Percentiles rank a stretch among this genome's conserved stretches.
These are phyloP conservation scores for Colius striatus DNA, from an alignment of 2,113 vertebrate genomes.

Conservation along the genomic window DNA sequence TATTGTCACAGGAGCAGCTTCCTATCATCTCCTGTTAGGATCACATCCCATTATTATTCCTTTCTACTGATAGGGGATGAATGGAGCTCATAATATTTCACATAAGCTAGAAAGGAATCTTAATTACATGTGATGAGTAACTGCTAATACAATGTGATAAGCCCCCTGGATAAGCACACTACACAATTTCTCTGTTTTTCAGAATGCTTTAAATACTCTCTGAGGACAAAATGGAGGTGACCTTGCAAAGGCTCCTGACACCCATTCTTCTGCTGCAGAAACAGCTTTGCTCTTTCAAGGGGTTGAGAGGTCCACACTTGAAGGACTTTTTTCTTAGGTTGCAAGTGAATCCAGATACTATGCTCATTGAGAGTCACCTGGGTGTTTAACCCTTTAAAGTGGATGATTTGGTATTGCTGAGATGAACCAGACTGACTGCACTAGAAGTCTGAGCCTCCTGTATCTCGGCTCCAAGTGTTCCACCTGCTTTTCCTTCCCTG, in stretches of 20 bases:
- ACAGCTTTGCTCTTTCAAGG: background rate
- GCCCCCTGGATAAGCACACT: background rate
- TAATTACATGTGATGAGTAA: slow-evolving; percentile 61
- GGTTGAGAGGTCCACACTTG: background rate
- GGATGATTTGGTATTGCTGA: background rate
- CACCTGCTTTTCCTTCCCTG: background rate
- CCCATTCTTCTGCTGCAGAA: background rate
- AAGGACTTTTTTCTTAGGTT: background rate
- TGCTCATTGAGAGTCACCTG: background rate
- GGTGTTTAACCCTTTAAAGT: background rate
- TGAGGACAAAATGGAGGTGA: background rate
- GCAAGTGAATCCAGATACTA: background rate
- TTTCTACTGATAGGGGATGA: background rate
- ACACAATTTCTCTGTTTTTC: background rate
- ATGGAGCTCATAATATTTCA: slow-evolving; percentile 19
- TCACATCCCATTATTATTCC: slow-evolving; percentile 5
- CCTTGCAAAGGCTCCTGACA: background rate
- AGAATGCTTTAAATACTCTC: background rate
- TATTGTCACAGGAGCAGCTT: background rate
- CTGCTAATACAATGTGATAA: slow-evolving; percentile 49
- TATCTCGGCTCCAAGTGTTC: background rate
- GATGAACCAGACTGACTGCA: background rate
- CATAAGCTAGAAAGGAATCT: slow-evolving; percentile 18
- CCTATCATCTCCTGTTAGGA: slow-evolving; percentile 26
- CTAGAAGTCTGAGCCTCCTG: background rate